These are phyloP conservation scores for Silurus aristotelis DNA, from an alignment of 2,797 vertebrate genomes.

Conservation along the genomic window DNA sequence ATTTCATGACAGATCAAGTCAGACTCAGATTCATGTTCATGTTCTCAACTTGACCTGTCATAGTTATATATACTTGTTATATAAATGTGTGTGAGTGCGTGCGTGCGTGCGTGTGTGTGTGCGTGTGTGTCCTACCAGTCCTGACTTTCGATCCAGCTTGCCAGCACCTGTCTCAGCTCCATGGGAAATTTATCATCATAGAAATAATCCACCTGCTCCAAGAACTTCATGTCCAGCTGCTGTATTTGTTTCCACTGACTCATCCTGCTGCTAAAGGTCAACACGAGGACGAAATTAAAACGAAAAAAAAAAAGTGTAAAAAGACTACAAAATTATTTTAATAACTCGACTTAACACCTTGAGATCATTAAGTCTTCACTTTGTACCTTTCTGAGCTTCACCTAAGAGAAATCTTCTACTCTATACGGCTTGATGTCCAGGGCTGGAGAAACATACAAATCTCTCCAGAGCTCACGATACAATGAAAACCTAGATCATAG, in stretches of 20 bases:
- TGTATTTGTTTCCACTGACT: slow-evolving; percentile 97
- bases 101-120: no score
- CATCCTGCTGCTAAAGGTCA: slow-evolving; percentile 76
- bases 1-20: no score
- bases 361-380: not conserved
- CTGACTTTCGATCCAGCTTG: slow-evolving; percentile 92
- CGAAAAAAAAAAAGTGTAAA: not conserved
- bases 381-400: not conserved
- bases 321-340: not conserved
- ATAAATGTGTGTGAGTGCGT: no score
- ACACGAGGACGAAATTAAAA: no score
- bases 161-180: slow-evolving; percentile 92
- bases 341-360: no score
- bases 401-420: not conserved
- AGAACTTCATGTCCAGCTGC: slow-evolving; percentile 89
- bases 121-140: slow-evolving; percentile 84
- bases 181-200: slow-evolving; percentile 97
- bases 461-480: not conserved
- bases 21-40: no score
- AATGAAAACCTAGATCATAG: not conserved
- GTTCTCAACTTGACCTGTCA: no score
- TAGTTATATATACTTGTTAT: no score
- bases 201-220: slow-evolving; percentile 94
- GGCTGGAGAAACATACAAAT: not conserved
- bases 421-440: not conserved